A percentile compares a stretch with the other conserved stretches of the same genome.
Evolutionary conservation across 1,140 invertebrate genomes (phyloP).

Genomic region (Paracyclopina nana): DNA sequence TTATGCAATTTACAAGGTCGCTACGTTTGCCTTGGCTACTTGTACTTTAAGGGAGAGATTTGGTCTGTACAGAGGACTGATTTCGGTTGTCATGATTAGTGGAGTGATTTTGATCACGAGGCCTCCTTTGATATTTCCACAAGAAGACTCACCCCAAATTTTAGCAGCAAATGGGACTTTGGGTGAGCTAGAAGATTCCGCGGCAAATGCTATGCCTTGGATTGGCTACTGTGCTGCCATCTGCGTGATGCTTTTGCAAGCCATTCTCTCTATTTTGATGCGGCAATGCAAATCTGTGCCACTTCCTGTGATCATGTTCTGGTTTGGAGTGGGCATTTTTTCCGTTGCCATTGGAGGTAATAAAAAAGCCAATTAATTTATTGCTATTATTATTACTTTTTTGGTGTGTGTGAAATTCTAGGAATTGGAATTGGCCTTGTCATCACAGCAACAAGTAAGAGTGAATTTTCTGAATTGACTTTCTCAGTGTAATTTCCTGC

Average conservation of each 20-base stretch:
- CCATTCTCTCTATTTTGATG: neutral
- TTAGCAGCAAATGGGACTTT: no score
- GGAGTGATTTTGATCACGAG: neutral
- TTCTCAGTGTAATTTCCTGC: no score
- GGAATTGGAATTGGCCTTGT: neutral
- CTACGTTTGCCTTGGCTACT: neutral
- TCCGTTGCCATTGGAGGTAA: conserved; percentile 1
- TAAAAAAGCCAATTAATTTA: no score
- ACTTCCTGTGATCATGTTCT: neutral
- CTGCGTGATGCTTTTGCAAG: neutral
- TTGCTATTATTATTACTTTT: no score
- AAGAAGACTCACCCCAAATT: neutral
- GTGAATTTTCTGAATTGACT: no score
- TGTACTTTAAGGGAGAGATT: conserved; percentile 5
- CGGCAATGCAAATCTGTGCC: conserved; percentile 1
- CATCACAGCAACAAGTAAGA: no score
- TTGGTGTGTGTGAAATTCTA: no score
- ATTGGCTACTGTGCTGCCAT: neutral
- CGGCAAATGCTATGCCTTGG: no score
- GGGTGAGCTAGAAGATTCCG: neutral
- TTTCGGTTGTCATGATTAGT: neutral
- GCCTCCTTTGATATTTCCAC: neutral
- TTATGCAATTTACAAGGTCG: no score
- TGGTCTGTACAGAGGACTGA: neutral
- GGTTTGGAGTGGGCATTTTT: conserved; percentile 9